These are phyloP conservation scores for Labeo catla DNA, from an alignment of 2,113 vertebrate genomes.

Conservation along the genomic window DNA sequence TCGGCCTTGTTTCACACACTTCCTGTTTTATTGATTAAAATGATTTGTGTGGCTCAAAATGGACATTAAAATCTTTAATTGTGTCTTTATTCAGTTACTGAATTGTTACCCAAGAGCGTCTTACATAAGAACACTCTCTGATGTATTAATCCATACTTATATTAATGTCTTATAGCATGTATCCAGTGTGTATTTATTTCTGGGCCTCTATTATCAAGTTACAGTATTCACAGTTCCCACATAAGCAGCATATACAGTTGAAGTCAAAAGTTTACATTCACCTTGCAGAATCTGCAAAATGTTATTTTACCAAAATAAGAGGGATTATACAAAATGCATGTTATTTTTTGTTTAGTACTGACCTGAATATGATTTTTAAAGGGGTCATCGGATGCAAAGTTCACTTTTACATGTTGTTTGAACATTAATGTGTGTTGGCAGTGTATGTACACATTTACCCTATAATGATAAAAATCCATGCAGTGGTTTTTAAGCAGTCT, in stretches of 20 bases:
- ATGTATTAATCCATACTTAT: neutral
- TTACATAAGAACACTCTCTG: neutral
- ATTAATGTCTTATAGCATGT: neutral
- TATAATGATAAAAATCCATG: too few relatives aligned
- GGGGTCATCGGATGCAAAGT: too few relatives aligned
- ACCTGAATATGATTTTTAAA: too few relatives aligned
- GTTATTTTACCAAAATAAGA: too few relatives aligned
- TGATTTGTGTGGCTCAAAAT: conserved; percentile 17
- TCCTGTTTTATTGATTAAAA: conserved; percentile 28
- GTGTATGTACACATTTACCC: too few relatives aligned
- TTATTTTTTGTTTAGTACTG: too few relatives aligned
- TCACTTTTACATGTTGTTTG: too few relatives aligned
- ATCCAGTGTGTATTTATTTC: conserved; percentile 9
- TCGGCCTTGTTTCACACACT: conserved; percentile 27
- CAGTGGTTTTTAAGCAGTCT: too few relatives aligned
- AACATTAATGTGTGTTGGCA: too few relatives aligned
- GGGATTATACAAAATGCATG: too few relatives aligned
- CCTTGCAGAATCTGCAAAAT: too few relatives aligned
- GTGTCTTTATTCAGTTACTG: conserved; percentile 5
- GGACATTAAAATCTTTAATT: neutral
- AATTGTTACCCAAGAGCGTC: neutral
- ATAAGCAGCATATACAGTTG: neutral
- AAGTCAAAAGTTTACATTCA: too few relatives aligned
- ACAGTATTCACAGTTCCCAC: neutral
- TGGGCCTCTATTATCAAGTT: neutral